These are phyloP conservation scores for Triops longicaudatus DNA, from an alignment of 1,140 invertebrate species.

Conservation along the genomic window DNA sequence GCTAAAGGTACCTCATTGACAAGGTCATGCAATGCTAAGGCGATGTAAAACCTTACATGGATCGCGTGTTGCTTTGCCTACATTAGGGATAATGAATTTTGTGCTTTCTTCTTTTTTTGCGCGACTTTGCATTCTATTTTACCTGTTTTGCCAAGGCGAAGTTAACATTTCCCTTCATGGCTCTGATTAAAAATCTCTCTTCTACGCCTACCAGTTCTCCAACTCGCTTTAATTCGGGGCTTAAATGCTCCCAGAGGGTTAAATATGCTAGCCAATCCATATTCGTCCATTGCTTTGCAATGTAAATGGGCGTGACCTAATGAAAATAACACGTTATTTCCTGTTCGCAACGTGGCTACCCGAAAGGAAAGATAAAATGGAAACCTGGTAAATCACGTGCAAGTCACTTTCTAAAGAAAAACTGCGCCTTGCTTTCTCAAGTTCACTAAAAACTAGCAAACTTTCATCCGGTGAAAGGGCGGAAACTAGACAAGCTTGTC, in stretches of 20 bases:
- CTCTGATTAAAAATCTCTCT: constrained; percentile 75
- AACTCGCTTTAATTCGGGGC: constrained; percentile 69
- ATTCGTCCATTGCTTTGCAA: constrained; percentile 62
- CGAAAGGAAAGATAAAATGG: not conserved
- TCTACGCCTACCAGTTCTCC: constrained; percentile 83
- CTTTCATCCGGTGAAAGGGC: constrained; percentile 88
- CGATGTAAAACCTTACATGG: constrained; percentile 75
- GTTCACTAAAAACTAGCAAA: constrained; percentile 73
- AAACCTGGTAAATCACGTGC: constrained; percentile 85
- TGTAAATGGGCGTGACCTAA: constrained; percentile 67
- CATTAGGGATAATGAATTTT: not conserved
- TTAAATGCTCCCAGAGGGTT: constrained; percentile 71
- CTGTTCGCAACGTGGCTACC: not conserved
- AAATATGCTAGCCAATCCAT: constrained; percentile 85
- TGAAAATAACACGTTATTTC: constrained; percentile 28
- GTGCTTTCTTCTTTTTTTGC: not conserved
- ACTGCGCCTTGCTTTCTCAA: constrained; percentile 79
- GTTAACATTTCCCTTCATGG: constrained; percentile 59
- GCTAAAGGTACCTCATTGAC: constrained; percentile 80
- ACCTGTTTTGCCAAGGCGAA: constrained; percentile 43
- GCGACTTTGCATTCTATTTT: constrained; percentile 33
- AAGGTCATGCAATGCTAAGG: constrained; percentile 83
- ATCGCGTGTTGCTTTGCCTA: constrained; percentile 41
- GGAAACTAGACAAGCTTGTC: constrained; percentile 82
- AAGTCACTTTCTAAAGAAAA: constrained; percentile 91